Conservation (phyloP, 2,113 vertebrate genomes). For the Lamprotornis superbus region DNA sequence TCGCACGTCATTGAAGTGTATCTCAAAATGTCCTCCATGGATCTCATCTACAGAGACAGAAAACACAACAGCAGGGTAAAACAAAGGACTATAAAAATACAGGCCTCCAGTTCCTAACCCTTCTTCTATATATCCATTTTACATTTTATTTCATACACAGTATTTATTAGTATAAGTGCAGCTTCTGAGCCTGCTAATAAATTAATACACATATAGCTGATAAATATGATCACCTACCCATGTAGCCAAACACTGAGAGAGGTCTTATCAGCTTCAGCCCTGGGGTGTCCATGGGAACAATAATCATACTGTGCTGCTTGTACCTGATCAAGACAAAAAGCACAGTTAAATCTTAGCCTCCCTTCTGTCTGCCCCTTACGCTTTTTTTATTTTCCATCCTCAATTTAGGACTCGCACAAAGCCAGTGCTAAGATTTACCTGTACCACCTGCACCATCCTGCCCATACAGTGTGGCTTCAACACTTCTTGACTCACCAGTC, state of each 20-base stretch:
- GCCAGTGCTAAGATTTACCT: neutral
- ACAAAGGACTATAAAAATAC: neutral
- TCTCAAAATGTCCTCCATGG: slow-evolving; percentile 93
- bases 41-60: slow-evolving; percentile 74
- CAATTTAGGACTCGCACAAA: rapidly evolving
- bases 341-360: neutral
- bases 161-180: neutral
- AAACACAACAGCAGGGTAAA: neutral
- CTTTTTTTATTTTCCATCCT: neutral
- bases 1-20: slow-evolving; percentile 85
- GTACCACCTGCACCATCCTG: neutral
- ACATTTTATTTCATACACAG: neutral
- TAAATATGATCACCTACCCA: slow-evolving; percentile 73
- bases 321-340: slow-evolving; percentile 73
- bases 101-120: neutral
- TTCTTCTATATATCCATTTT: neutral
- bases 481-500: neutral
- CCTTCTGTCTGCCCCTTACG: neutral
- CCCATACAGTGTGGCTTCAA: neutral
- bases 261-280: slow-evolving; percentile 85
- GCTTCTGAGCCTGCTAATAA: neutral
- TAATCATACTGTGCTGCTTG: slow-evolving; percentile 86
- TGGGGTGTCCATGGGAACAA: slow-evolving; percentile 84
- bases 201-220: neutral
- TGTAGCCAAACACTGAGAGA: slow-evolving; percentile 86